Conservation (phyloP, 2,113 vertebrate species). For the Pluvianellus socialis region DNA sequence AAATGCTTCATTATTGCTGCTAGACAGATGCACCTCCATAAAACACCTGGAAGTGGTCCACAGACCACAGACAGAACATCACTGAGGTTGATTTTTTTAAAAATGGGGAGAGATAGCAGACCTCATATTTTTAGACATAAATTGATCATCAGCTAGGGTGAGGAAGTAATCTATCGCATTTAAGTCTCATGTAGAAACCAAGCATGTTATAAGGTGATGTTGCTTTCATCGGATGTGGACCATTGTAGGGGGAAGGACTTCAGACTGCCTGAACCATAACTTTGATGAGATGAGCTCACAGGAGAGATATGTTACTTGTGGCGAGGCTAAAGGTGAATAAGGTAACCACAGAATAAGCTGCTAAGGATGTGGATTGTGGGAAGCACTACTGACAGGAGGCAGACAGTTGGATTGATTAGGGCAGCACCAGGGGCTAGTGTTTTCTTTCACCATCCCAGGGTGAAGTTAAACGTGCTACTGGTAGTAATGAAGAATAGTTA, state of each 20-base stretch:
- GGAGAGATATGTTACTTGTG: neutral
- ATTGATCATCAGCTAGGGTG: neutral
- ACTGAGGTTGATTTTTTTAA: neutral
- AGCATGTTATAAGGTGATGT: neutral
- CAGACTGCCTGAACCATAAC: neutral
- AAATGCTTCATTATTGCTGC: slow-evolving; percentile 46
- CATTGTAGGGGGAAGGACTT: neutral
- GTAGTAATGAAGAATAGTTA: slow-evolving; percentile 52
- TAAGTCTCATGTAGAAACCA: neutral
- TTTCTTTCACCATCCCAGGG: neutral
- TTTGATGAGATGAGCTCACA: neutral
- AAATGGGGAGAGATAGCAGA: neutral
- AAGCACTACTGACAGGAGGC: neutral
- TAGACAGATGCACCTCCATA: slow-evolving; percentile 40
- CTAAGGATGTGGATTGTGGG: slow-evolving; percentile 25
- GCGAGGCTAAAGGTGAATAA: neutral
- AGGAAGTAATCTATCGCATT: slow-evolving; percentile 1
- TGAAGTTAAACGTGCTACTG: slow-evolving; percentile 53
- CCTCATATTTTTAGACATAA: slow-evolving; percentile 1
- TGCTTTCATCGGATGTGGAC: neutral
- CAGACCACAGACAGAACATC: slow-evolving; percentile 32
- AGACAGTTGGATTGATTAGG: neutral
- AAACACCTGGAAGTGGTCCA: slow-evolving; percentile 54
- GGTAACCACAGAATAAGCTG: slow-evolving; percentile 23
- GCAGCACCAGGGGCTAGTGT: neutral